Percentiles rank a stretch among this genome's conserved stretches.
Conservation (phyloP, 37 sponge, comb jelly and placozoan species). For the Beroe ovata region DNA sequence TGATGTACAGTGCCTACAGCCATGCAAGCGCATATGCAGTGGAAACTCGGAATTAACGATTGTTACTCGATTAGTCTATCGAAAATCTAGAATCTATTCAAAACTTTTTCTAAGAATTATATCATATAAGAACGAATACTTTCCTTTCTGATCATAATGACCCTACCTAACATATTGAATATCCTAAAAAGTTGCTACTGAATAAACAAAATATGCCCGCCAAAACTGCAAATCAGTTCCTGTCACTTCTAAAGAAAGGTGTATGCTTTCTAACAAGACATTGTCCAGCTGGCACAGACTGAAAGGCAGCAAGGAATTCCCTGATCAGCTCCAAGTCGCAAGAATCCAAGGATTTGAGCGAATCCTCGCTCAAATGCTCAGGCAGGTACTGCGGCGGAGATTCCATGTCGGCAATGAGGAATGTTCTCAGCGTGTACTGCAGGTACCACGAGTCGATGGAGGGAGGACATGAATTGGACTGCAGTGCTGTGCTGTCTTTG, state of each 20-base stretch:
- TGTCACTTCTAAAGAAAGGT: slow-evolving; percentile 52
- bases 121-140: too few relatives aligned
- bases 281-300: not conserved
- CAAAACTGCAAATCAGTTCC: too few relatives aligned
- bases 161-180: too few relatives aligned
- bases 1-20: too few relatives aligned
- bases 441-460: slow-evolving; percentile 23
- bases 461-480: not conserved
- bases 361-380: slow-evolving; percentile 2
- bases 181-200: too few relatives aligned
- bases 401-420: not conserved
- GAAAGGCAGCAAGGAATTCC: not conserved
- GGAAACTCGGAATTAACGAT: too few relatives aligned
- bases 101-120: too few relatives aligned
- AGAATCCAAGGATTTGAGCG: not conserved
- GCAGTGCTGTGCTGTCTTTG: slow-evolving; percentile 16
- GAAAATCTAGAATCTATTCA: too few relatives aligned
- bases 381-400: not conserved
- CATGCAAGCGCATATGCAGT: too few relatives aligned
- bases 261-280: not conserved
- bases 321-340: not conserved
- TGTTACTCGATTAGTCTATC: too few relatives aligned
- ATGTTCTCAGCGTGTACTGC: not conserved
- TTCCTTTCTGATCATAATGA: too few relatives aligned
- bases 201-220: too few relatives aligned